Conservation (phyloP, 2,797 vertebrate species). For the Brachyrhaphis roseni region DNA sequence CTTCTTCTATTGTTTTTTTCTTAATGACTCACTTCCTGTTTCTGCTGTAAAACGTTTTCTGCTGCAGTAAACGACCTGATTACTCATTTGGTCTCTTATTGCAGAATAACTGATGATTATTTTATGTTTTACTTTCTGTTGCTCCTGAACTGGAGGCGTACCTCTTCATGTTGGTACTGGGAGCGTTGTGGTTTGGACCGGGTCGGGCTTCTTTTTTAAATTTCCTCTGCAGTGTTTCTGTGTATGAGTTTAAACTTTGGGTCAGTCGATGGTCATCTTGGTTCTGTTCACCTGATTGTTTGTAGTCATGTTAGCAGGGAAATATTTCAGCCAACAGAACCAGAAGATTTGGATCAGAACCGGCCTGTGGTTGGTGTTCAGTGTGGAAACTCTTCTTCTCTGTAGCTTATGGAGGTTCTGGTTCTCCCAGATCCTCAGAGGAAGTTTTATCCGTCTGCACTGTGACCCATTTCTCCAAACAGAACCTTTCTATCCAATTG, state of each 20-base stretch:
- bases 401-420: background rate
- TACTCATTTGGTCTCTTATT: background rate
- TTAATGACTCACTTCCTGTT: background rate
- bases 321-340: background rate
- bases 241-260: background rate
- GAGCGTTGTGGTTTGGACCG: background rate
- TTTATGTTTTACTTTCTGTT: background rate
- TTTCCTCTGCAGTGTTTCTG: background rate
- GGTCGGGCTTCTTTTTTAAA: background rate
- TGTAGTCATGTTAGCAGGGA: background rate
- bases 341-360: background rate
- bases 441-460: slow-evolving; percentile 83
- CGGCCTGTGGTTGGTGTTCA: background rate
- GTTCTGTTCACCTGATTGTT: background rate
- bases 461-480: slow-evolving; percentile 89
- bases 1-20: background rate
- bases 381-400: background rate
- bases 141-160: background rate
- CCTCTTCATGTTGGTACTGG: background rate
- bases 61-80: background rate
- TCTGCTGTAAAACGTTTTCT: background rate
- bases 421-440: slow-evolving; percentile 14
- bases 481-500: slow-evolving; percentile 32
- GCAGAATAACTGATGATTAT: background rate
- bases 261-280: background rate